Evolutionary conservation across 2,797 vertebrate genomes (phyloP), one percentile per base, ranked within the genome.

Genomic region (Lerista edwardsae): DNA sequence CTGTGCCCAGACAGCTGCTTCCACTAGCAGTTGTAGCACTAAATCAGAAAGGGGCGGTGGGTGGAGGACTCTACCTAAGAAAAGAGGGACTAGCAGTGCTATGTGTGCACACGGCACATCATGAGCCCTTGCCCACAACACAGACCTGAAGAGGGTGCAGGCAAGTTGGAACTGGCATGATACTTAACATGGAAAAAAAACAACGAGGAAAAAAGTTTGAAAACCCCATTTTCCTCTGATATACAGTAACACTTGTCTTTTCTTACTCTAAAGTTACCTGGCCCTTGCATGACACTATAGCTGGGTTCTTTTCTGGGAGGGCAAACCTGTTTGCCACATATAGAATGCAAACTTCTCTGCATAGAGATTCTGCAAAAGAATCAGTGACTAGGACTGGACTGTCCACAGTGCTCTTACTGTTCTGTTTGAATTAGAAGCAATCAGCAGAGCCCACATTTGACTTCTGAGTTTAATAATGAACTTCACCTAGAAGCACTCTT

Each of bases 1-100:
- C 39, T 65, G 72, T 64, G 27, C 65, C 71, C 41, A 74, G 71
- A 51, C 80, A 82, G 71, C 80, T 82, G 80, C 31, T 80, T 57
- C 25, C 65, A 80, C 31, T 12, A 80, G 47, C 36, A 55, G 69
- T 51, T 69, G 47, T 55, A 69, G 31, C 72, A 82, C 61, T 51
- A 51, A 51, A 25, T 15, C 10, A 36, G 72, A 75, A 75, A 62
- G 31, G 31, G 21, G 17, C 12, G 69, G n/a, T 51, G 51, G 51
- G n/a, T n/a, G 29, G 51, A 17, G 17, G 12, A 14, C 25, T 14
- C 29, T 75, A 36, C 61, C 59, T 65, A n/a, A 57, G 1, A 11
- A 2, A 59, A 75, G 47, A 31, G 31, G 47, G 51, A 14, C 79
- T n/a, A 72, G 7, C 3, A 75, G 2, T 55, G 51, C 47, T 47